Base-by-base conservation (phyloP, 2,113 vertebrate genomes). In the Lepus europaeus region DNA sequence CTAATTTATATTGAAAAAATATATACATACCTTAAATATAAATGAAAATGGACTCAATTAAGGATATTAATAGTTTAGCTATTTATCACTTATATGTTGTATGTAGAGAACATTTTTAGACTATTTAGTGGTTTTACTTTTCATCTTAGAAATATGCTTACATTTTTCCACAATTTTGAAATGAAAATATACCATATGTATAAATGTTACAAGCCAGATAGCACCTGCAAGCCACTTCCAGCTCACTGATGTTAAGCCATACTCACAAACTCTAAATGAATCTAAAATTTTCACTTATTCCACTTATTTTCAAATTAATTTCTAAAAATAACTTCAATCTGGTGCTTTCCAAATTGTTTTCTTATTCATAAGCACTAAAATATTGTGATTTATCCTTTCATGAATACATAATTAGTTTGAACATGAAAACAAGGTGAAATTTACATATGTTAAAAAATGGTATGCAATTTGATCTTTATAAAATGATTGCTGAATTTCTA, bases 261-360 rank as follows among this genome's bases (percentile, higher is more conserved):
- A 51, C 36, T 76, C 79, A 79, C 29, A 73, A 91, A 79, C 4
- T 11, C 25, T 70, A 36, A 86, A 82, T 63, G 5, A 14, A 45
- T 63, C 33, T 10, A 8, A 20, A 39, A 27, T 27, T 68, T 87
- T 49, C 5, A 92, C 59, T 85, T 84, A 69, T 82, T 70, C 66
- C 82, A 39, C 81, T 91, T 83, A 82, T 73, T 95, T 96, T 77
- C 69, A 27, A 92, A 89, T 53, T 87, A 61, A 89, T 63, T 25
- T 86, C 87, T 51, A 45, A 63, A 90, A 93, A 88, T 89, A 82
- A 85, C 13, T 79, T 73, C 25, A 72, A 6, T 82, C 14, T 79
- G 74, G 74, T 49, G 78, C 94, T 45, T 89, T 70, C 27, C 22
- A 94, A 80, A 94, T 49, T 14, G n/a, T 61, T 90, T 93, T 39